A percentile compares a stretch with the other conserved stretches of the same genome.
These are phyloP conservation scores for Scolanthus callimorphus DNA, from an alignment of 92 coral and sea anemone genomes.

Conservation along the genomic window DNA sequence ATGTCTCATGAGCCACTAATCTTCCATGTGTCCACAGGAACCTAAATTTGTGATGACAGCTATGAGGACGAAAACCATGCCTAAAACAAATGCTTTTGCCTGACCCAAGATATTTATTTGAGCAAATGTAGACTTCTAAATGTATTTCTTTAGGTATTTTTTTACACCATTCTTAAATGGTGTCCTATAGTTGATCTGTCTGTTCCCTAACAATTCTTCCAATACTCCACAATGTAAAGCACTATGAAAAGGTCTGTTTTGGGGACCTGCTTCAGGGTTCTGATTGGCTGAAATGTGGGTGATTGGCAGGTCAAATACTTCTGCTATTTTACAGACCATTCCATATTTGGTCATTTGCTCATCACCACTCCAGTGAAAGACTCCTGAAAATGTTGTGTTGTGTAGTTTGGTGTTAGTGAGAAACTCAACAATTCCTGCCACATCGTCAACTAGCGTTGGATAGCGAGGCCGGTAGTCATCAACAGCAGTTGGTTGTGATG, in stretches of 20 bases:
- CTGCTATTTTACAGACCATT: slow-evolving; percentile 66
- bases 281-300: slow-evolving; percentile 62
- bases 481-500: too few relatives aligned
- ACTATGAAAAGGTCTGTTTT: slow-evolving; percentile 72
- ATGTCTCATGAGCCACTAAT: too few relatives aligned
- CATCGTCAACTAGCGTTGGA: slow-evolving; percentile 76
- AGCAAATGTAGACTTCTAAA: too few relatives aligned
- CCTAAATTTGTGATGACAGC: too few relatives aligned
- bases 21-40: too few relatives aligned
- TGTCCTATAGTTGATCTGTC: not conserved
- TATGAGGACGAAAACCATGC: too few relatives aligned
- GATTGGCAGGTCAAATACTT: slow-evolving; percentile 52
- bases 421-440: slow-evolving; percentile 52
- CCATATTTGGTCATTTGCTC: slow-evolving; percentile 79
- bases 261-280: slow-evolving; percentile 58
- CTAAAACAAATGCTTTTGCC: too few relatives aligned
- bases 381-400: slow-evolving; percentile 26
- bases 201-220: slow-evolving; percentile 19
- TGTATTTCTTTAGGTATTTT: slow-evolving; percentile 13
- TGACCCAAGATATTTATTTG: too few relatives aligned
- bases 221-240: slow-evolving; percentile 61
- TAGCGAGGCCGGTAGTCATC: slow-evolving; percentile 73
- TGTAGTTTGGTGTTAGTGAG: slow-evolving; percentile 41
- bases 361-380: slow-evolving; percentile 81
- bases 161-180: slow-evolving; percentile 6